These are phyloP conservation scores for Monomorium pharaonis DNA, from an alignment of 1,140 invertebrate genomes.

Conservation along the genomic window DNA sequence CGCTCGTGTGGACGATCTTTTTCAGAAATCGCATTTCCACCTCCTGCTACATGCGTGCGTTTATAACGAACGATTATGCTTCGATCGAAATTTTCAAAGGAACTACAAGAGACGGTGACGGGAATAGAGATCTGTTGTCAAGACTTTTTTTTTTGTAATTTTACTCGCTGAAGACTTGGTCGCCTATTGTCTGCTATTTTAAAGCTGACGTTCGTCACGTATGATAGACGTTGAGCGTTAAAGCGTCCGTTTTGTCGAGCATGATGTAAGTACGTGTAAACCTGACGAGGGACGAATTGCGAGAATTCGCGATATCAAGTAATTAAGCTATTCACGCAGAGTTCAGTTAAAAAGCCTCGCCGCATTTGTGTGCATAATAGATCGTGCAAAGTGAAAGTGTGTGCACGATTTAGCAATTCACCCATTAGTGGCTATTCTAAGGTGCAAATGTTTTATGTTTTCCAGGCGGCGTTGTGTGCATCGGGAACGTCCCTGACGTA, in stretches of 20 bases:
- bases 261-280: neutral
- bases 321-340: conserved; percentile 32
- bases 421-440: conserved; percentile 53
- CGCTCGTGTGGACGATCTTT: conserved; percentile 8
- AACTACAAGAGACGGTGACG: neutral
- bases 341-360: conserved; percentile 14
- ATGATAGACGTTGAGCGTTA: conserved; percentile 6
- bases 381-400: conserved; percentile 68
- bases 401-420: conserved; percentile 70
- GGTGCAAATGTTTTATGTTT: conserved; percentile 63
- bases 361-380: conserved; percentile 22
- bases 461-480: conserved; percentile 55
- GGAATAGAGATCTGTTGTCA: neutral
- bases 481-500: conserved; percentile 61
- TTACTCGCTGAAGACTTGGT: neutral
- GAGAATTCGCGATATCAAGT: conserved; percentile 27
- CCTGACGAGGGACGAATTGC: neutral
- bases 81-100: conserved; percentile 35
- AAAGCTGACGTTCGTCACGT: conserved; percentile 21
- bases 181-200: neutral
- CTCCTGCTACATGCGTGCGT: neutral
- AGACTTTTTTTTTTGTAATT: conserved; percentile 29
- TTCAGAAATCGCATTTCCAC: conserved; percentile 23
- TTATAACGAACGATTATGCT: neutral
- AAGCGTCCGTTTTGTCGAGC: neutral